Evolutionary conservation across 2,888 invertebrate species (phyloP).

Genomic region (Xestoiulus laeticollis): DNA sequence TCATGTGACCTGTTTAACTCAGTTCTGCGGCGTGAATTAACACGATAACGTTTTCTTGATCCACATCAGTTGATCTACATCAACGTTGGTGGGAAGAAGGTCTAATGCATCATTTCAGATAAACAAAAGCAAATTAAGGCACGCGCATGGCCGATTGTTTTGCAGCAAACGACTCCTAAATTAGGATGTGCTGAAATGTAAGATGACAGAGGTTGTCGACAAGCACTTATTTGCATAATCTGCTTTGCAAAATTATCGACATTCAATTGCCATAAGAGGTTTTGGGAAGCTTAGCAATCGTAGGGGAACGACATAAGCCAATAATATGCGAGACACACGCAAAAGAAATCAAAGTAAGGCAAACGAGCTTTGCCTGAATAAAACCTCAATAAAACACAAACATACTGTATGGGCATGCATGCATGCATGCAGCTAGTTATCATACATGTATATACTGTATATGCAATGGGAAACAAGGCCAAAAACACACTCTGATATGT

Average conservation of each 20-base stretch:
- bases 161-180: background rate
- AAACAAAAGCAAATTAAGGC: background rate
- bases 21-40: too few relatives aligned
- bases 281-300: background rate
- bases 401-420: background rate
- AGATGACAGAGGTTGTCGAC: constrained; percentile 37
- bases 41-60: too few relatives aligned
- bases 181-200: constrained; percentile 9
- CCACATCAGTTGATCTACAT: too few relatives aligned
- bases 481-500: background rate
- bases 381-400: background rate
- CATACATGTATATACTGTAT: too few relatives aligned
- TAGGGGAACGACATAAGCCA: constrained; percentile 14
- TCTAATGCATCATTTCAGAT: background rate
- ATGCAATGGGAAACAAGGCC: background rate
- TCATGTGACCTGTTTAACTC: too few relatives aligned
- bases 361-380: background rate
- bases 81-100: too few relatives aligned
- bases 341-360: background rate
- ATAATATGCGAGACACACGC: background rate
- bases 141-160: background rate
- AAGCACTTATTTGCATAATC: constrained; percentile 34
- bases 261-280: constrained; percentile 37
- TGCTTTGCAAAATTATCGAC: constrained; percentile 37
- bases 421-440: background rate